Conservation (phyloP, 2,113 vertebrate genomes). For the Axis porcinus region DNA sequence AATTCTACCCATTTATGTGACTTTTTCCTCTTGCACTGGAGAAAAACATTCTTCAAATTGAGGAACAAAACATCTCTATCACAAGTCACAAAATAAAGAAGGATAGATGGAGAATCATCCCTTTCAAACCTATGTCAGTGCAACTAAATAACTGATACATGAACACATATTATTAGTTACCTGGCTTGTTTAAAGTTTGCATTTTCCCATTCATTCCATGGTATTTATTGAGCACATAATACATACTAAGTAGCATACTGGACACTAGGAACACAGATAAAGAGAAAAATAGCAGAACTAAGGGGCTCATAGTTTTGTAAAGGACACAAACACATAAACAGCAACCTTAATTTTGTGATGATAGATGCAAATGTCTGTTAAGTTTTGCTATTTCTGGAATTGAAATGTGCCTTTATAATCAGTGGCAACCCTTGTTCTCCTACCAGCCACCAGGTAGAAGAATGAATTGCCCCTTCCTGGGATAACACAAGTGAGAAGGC, state of each 20-base stretch:
- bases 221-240: not conserved
- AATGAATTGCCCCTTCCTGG: not conserved
- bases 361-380: not conserved
- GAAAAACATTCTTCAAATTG: not conserved
- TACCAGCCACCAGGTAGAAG: not conserved
- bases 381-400: not conserved
- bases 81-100: not conserved
- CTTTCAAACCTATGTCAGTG: not conserved
- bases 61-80: not conserved
- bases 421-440: not conserved
- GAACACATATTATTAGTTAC: not conserved
- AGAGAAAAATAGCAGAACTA: not conserved
- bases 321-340: not conserved
- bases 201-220: not conserved
- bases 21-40: not conserved
- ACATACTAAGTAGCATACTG: not conserved
- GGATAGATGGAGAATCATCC: not conserved
- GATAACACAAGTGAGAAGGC: not conserved
- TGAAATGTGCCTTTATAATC: not conserved
- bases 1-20: not conserved
- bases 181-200: not conserved
- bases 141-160: not conserved
- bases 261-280: not conserved
- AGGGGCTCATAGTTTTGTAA: not conserved
- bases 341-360: not conserved